phyloP scores from a whole-genome alignment of 2,888 invertebrate species.

The Leptinotarsa juncta region DNA sequence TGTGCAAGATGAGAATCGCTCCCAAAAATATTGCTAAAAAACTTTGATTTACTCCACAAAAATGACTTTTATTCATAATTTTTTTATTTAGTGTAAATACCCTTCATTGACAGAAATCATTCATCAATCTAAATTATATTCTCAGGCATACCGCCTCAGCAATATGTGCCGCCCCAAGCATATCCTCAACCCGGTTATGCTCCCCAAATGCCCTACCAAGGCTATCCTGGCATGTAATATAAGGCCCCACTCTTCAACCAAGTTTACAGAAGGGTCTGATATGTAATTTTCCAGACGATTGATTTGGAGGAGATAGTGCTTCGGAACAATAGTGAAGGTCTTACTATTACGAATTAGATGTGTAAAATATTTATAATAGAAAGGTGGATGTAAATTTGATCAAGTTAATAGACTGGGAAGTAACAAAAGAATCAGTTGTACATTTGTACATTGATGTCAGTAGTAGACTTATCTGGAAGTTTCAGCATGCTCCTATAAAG shows the following conservation, averaged over 20 bases:
- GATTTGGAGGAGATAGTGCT: constrained; percentile 30
- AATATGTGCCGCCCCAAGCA: constrained; percentile 68
- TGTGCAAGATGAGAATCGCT: too few species aligned
- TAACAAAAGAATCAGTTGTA: too few species aligned
- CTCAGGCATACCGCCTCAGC: constrained; percentile 63
- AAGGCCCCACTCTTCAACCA: constrained; percentile 40
- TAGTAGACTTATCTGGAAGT: too few species aligned
- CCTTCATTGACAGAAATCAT: too few species aligned
- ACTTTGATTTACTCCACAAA: too few species aligned
- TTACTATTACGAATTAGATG: constrained; percentile 25
- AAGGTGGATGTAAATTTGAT: constrained; percentile 15
- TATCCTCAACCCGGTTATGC: constrained; percentile 68
- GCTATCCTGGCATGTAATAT: constrained; percentile 72
- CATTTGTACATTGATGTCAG: too few species aligned
- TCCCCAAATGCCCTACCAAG: constrained; percentile 73
- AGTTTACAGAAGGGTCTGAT: constrained; percentile 39
- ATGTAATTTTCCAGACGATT: constrained; percentile 30
- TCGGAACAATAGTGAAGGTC: constrained; percentile 34
- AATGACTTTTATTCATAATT: too few species aligned
- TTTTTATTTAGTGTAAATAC: too few species aligned
- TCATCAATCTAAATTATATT: not conserved
- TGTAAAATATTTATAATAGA: constrained; percentile 13
- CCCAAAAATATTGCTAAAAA: too few species aligned
- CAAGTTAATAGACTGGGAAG: not conserved
- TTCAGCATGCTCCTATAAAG: too few species aligned